Percentiles rank a stretch among this genome's conserved stretches.
Conservation (phyloP, 1,140 invertebrate genomes). For the Caenorhabditis brenneri region DNA sequence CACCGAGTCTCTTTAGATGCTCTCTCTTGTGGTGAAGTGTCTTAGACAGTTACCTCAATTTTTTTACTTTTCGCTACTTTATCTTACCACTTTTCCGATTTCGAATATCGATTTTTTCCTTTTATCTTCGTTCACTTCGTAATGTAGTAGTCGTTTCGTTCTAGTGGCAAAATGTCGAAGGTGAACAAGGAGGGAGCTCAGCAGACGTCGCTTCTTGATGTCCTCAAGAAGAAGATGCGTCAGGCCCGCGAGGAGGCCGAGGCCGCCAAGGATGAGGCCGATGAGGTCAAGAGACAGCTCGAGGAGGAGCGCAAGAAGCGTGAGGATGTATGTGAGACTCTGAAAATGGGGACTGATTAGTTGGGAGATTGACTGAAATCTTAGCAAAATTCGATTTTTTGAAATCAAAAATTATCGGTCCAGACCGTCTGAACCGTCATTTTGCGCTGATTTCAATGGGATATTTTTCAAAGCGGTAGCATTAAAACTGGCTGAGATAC, state of each 20-base stretch:
- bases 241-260: slow-evolving; percentile 88
- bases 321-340: slow-evolving; percentile 64
- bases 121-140: background rate
- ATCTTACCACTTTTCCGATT: background rate
- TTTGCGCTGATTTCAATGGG: no score
- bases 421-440: no score
- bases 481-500: no score
- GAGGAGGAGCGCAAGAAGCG: slow-evolving; percentile 71
- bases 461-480: no score
- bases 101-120: background rate
- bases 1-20: background rate
- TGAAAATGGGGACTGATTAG: background rate
- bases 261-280: slow-evolving; percentile 80
- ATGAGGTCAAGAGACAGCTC: slow-evolving; percentile 70
- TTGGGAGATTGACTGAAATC: background rate
- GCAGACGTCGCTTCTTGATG: slow-evolving; percentile 79
- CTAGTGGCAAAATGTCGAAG: slow-evolving; percentile 64
- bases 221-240: slow-evolving; percentile 98
- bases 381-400: no score
- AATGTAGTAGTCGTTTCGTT: background rate
- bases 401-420: no score
- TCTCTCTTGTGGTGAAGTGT: background rate
- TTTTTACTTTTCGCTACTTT: background rate
- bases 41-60: no score
- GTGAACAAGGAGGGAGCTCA: slow-evolving; percentile 70